A percentile compares a stretch with the other conserved stretches of the same genome.
Conservation (phyloP, 2,888 invertebrate genomes). For the Griposia aprilina region DNA sequence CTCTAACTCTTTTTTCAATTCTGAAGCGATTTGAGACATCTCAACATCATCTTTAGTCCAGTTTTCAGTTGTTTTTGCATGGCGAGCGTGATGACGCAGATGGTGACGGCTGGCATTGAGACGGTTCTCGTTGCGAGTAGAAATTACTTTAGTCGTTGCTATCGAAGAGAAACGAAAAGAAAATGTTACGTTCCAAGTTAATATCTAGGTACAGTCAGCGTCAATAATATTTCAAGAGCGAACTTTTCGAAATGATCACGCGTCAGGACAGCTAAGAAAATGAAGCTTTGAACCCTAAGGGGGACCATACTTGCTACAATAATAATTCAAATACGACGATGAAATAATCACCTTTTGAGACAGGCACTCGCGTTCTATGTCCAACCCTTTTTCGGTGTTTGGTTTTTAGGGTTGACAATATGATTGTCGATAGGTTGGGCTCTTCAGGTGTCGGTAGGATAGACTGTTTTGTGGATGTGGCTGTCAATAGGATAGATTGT, state of each 20-base stretch:
- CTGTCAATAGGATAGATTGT: constrained; percentile 1
- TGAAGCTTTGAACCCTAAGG: too few species aligned
- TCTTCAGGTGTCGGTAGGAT: background rate
- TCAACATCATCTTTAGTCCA: constrained; percentile 16
- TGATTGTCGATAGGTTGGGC: background rate
- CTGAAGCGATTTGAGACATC: constrained; percentile 65
- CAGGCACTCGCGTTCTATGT: background rate
- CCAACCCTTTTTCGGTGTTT: background rate
- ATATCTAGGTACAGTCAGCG: background rate
- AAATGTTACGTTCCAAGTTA: background rate
- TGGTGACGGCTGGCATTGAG: background rate
- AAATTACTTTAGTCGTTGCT: constrained; percentile 9
- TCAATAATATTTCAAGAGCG: background rate
- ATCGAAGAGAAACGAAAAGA: constrained; percentile 28
- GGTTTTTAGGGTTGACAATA: background rate
- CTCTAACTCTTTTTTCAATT: constrained; percentile 68
- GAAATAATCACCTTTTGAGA: constrained; percentile 42
- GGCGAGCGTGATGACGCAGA: background rate
- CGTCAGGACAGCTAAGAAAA: background rate
- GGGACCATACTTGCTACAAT: background rate
- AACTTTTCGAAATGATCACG: background rate
- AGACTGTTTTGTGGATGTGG: background rate
- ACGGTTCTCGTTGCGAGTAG: constrained; percentile 15
- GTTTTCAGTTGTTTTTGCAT: constrained; percentile 8
- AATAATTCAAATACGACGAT: background rate